A percentile compares a stretch with the other conserved stretches of the same genome.
These are phyloP conservation scores for Lepisosteus osseus DNA, from an alignment of 2,113 vertebrate genomes.

Conservation along the genomic window DNA sequence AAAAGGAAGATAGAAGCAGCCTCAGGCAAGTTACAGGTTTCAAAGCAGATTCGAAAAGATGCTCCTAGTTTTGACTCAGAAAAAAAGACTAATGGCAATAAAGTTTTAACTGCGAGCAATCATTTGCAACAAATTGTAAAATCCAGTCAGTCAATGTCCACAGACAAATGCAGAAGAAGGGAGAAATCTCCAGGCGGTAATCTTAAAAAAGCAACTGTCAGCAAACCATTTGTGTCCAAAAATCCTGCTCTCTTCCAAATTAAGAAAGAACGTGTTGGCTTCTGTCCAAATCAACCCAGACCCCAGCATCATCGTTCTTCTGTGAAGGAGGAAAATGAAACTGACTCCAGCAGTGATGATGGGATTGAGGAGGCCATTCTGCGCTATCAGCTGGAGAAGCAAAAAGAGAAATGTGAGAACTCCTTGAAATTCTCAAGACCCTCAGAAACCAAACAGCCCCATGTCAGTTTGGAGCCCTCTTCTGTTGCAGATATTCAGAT, in stretches of 20 bases:
- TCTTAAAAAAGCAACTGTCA: constrained; percentile 36
- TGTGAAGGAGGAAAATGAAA: constrained; percentile 50
- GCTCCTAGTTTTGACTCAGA: constrained; percentile 43
- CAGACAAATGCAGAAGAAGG: constrained; percentile 48
- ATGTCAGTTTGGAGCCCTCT: constrained; percentile 29
- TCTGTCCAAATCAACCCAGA: constrained; percentile 25
- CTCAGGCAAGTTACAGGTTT: constrained; percentile 28
- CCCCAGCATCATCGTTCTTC: constrained; percentile 28
- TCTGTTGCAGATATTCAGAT: constrained; percentile 51
- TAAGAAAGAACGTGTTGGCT: constrained; percentile 25
- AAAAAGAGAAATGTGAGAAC: constrained; percentile 51
- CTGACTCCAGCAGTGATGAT: constrained; percentile 84
- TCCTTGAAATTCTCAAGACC: constrained; percentile 29
- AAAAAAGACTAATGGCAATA: constrained; percentile 41
- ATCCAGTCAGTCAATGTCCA: constrained; percentile 21
- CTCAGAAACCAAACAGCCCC: constrained; percentile 36
- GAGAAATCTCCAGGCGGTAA: constrained; percentile 49
- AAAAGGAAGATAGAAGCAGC: constrained; percentile 55
- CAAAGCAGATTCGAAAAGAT: constrained; percentile 44
- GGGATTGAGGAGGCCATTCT: constrained; percentile 92
- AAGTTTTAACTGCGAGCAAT: constrained; percentile 45
- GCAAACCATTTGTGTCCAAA: constrained; percentile 31
- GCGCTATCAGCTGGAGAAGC: constrained; percentile 84
- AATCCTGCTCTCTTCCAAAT: constrained; percentile 28
- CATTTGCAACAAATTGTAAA: constrained; percentile 44